These are phyloP conservation scores for Pangasius larnaudii DNA, from an alignment of 2,797 vertebrate species.

Conservation along the genomic window DNA sequence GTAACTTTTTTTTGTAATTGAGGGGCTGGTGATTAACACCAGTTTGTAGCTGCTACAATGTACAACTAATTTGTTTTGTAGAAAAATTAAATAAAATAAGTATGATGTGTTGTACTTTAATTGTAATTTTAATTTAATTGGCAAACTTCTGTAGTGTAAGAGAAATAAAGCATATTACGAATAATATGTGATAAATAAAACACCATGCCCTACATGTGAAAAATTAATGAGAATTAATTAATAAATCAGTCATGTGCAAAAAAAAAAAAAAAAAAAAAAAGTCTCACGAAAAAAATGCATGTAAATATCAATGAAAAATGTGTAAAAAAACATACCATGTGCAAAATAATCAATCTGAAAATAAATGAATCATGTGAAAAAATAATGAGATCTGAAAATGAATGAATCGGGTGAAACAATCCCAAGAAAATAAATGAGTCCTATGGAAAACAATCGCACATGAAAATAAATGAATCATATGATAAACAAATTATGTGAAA, in stretches of 20 bases:
- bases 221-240: background rate
- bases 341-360: background rate
- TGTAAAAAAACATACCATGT: background rate
- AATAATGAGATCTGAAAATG: background rate
- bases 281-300: background rate
- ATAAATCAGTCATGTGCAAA: background rate
- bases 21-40: background rate
- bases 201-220: background rate
- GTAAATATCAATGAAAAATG: background rate
- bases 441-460: background rate
- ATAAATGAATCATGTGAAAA: background rate
- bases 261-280: background rate
- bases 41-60: background rate
- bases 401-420: background rate
- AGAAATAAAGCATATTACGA: background rate
- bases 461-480: background rate
- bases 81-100: too few relatives aligned
- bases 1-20: background rate
- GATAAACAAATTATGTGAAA: background rate
- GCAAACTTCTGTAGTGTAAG: background rate
- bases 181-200: background rate
- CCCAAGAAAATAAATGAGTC: background rate
- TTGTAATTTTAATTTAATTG: background rate
- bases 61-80: background rate
- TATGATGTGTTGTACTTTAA: background rate